Evolutionary conservation across 2,113 vertebrate species (phyloP), one percentile per base, ranked within the genome.

Genomic region (Turnix velox): DNA sequence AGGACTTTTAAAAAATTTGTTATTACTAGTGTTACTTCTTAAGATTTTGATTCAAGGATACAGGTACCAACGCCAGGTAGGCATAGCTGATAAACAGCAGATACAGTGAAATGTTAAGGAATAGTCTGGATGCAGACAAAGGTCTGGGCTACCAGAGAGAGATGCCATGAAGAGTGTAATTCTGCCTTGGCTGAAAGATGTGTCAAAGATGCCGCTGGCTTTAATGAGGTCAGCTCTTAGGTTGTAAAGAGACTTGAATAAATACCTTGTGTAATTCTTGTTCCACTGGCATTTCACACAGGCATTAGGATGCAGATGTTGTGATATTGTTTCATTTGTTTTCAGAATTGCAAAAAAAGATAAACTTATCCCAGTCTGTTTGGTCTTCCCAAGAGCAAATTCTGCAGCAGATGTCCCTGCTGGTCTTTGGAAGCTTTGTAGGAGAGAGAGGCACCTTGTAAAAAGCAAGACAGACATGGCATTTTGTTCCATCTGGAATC

Each of bases 401-500:
- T 91, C 84, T 91, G 87, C 0, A 4, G 78, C 93, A 91, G 93
- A 91, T 95, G 90, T 85, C 92, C 66, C 62, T 67, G 84, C 33
- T 84, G 83, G 78, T 89, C 66, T 87, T 86, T 62, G 84, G 80
- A 95, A 52, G 51, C 73, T 93, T 81, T 91, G 65, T n/a, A 81
- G 73, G 73, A 84, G 57, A 90, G 86, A 90, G 83, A 84, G 72
- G 31, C 57, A 88, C 75, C 85, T 86, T 86, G 76, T 81, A 75
- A 93, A 96, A 95, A 93, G 55, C 86, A 86, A 88, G 83, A 86
- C 30, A 93, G 86, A 78, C 77, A 25, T 92, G 89, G 94, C 78
- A 91, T 95, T 96, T 92, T 92, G 67, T 73, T 96, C 88, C 88
- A 84, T 92, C 94, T 95, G 95, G 88, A 92, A 87, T 87, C 74